Conservation (phyloP, 2,797 vertebrate genomes). For the Smutsia gigantea region DNA sequence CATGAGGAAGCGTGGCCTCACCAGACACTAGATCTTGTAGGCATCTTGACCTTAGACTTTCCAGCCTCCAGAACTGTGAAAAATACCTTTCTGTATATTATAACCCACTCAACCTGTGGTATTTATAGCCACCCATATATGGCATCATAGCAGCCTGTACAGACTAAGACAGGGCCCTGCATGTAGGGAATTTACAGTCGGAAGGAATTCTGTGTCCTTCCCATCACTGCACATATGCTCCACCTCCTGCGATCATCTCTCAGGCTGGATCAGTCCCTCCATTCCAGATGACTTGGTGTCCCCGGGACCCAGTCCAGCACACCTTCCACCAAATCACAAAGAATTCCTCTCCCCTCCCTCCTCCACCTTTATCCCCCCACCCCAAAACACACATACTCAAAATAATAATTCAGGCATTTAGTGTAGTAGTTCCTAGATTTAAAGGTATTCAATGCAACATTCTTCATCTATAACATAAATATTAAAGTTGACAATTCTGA, state of each 20-base stretch:
- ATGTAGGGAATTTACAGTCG: not conserved
- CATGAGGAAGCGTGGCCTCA: not conserved
- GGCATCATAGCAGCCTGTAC: not conserved
- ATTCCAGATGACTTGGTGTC: not conserved
- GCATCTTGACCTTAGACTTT: not conserved
- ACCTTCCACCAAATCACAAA: not conserved
- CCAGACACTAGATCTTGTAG: not conserved
- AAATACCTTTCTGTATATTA: not conserved
- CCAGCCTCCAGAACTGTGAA: not conserved
- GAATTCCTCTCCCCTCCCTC: not conserved
- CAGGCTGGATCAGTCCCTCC: not conserved
- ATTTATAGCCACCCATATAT: not conserved
- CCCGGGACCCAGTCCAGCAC: not conserved
- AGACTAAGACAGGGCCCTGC: not conserved
- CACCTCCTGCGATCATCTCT: not conserved
- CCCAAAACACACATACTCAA: not conserved
- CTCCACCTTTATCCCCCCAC: rapidly evolving
- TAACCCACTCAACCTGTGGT: not conserved
- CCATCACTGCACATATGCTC: not conserved
- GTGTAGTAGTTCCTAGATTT: not conserved
- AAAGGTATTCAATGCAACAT: not conserved
- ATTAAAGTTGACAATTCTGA: not conserved
- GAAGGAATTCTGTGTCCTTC: not conserved
- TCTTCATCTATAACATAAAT: not conserved
- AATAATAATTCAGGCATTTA: not conserved